These are phyloP conservation scores for Eupithecia pulchellata DNA, from an alignment of 2,888 invertebrate genomes.

Conservation along the genomic window DNA sequence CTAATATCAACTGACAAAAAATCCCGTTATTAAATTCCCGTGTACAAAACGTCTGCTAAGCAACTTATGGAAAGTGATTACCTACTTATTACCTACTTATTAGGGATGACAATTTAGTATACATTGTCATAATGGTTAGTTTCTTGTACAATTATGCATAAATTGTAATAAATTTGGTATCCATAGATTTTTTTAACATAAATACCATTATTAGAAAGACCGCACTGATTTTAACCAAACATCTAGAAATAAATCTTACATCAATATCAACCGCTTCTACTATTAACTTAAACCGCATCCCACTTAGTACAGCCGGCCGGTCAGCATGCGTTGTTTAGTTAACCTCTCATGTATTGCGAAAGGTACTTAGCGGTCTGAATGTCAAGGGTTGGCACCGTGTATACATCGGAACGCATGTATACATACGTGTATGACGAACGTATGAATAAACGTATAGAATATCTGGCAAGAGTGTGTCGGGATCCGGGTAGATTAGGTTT, in stretches of 20 bases:
- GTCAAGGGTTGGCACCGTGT: conserved; percentile 34
- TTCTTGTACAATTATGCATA: no score
- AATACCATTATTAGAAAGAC: neutral
- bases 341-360: conserved; percentile 45
- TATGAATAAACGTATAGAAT: neutral
- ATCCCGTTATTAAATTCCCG: no score
- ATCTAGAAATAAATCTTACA: neutral
- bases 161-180: no score
- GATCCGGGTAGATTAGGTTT: neutral
- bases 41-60: no score
- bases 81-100: neutral
- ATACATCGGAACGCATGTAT: conserved; percentile 26
- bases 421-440: neutral
- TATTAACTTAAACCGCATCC: conserved; percentile 43
- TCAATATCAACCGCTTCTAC: conserved; percentile 2
- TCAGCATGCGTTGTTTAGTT: conserved; percentile 59
- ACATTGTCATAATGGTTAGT: no score
- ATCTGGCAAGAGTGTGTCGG: neutral
- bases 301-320: conserved; percentile 63
- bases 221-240: neutral
- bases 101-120: neutral
- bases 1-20: no score
- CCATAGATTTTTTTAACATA: neutral
- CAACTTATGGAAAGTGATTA: no score
- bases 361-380: conserved; percentile 34